These are phyloP conservation scores for Asteroscopus sphinx DNA, from an alignment of 2,888 invertebrate genomes.

Conservation along the genomic window DNA sequence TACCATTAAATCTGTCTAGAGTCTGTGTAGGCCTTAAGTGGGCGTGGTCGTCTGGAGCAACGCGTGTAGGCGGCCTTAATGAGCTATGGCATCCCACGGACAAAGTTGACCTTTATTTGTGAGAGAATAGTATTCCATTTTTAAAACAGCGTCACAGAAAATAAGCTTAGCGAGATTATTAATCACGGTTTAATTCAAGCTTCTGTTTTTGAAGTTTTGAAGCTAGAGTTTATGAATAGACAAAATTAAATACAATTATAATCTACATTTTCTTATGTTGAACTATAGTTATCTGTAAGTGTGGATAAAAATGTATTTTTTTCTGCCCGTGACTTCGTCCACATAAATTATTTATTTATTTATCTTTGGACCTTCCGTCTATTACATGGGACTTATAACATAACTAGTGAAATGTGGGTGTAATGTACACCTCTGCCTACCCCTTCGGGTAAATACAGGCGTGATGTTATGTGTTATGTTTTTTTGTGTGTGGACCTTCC, in stretches of 20 bases:
- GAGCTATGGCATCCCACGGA: conserved; percentile 58
- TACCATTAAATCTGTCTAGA: conserved; percentile 65
- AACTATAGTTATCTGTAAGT: too few relatives aligned
- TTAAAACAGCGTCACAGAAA: conserved; percentile 36
- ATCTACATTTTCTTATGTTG: too few relatives aligned
- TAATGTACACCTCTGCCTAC: too few relatives aligned
- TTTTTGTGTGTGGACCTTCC: too few relatives aligned
- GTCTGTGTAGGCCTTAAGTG: conserved; percentile 48
- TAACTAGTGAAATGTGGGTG: too few relatives aligned
- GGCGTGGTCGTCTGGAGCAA: conserved; percentile 73
- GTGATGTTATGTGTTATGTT: too few relatives aligned
- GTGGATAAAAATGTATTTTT: too few relatives aligned
- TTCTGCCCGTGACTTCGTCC: too few relatives aligned
- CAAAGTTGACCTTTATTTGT: conserved; percentile 68
- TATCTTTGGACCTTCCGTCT: too few relatives aligned
- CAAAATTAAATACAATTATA: background rate
- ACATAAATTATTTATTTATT: too few relatives aligned
- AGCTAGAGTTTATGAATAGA: background rate
- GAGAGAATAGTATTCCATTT: conserved; percentile 46
- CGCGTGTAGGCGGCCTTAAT: conserved; percentile 72
- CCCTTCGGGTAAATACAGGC: too few relatives aligned
- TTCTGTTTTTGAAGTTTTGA: conserved; percentile 7
- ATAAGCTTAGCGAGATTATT: conserved; percentile 20
- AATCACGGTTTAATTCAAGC: conserved; percentile 5
- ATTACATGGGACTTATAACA: too few relatives aligned